Evolutionary conservation across 92 coral and sea anemone species (phyloP).

Genomic region (Desmophyllum pertusum): DNA sequence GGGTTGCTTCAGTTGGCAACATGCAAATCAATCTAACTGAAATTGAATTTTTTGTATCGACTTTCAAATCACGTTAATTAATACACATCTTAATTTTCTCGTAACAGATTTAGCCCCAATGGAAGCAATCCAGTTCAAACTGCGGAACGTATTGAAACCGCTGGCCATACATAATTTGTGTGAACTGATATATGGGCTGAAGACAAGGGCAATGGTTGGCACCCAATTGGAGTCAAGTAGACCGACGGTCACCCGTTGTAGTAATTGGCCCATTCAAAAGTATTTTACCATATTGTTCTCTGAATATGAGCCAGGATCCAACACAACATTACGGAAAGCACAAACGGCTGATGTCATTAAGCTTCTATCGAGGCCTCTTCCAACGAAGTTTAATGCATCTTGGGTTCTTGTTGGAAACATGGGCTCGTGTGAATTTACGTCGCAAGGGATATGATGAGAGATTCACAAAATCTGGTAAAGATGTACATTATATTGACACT

Average conservation of each 20-base stretch:
- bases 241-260: background rate
- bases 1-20: too few species aligned
- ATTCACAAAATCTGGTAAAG: background rate
- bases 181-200: too few species aligned
- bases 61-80: too few species aligned
- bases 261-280: constrained; percentile 7
- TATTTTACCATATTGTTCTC: constrained; percentile 42
- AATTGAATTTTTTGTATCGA: too few species aligned
- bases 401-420: constrained; percentile 61
- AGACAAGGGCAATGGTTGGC: too few species aligned
- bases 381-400: constrained; percentile 44
- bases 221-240: constrained; percentile 40
- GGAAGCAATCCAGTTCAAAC: constrained; percentile 37
- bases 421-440: constrained; percentile 36
- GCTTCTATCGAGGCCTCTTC: constrained; percentile 20
- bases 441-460: background rate
- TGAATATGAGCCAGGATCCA: background rate
- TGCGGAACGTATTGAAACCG: background rate
- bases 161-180: constrained; percentile 43
- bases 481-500: background rate
- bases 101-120: too few species aligned
- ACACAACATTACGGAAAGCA: constrained; percentile 21
- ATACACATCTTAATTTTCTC: too few species aligned
- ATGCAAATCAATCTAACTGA: too few species aligned
- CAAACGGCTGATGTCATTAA: constrained; percentile 25